Base-by-base conservation (phyloP, 2,113 vertebrate species). In the Triplophysa dalaica region DNA sequence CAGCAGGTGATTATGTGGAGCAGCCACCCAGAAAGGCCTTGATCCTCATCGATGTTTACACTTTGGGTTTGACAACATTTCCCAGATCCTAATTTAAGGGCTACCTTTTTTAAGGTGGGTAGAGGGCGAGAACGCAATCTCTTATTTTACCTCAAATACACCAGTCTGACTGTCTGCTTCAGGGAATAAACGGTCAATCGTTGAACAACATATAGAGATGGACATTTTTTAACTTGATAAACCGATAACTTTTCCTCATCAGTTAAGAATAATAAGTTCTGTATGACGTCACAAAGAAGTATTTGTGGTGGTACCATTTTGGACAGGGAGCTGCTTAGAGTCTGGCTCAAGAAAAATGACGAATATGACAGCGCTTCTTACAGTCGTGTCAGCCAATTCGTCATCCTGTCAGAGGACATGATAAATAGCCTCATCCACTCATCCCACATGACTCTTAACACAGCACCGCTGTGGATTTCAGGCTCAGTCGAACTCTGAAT, bases 281-380 rank as follows among this genome's bases (percentile, higher is more conserved):
- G 45, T n/a, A 52, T 62, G 61, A 77, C 41, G 68, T 78, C 79
- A 81, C 43, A 58, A 12, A 29, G 29, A 26, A 63, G 2, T 45
- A 61, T 81, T 81, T 64, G 38, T 75, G 63, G 45, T 29, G 48
- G 58, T 60, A 41, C 75, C 58, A 81, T 78, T 81, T 81, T 81
- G 75, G 63, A 73, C 13, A 56, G 43, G 21, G 67, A 67, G 68
- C 54, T 38, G 69, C 21, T 68, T 84, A 73, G 72, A 73, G 79
- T 76, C 60, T 80, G 62, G 62, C 52, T 91, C 89, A 82, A 84
- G 90, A 89, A 89, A 88, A 87, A 92, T 87, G 89, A 91, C 84
- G 87, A 74, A 86, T 88, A 88, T 91, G 91, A 91, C 91, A 91
- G 90, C 83, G 85, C 84, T 86, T 92, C 90, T 89, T 86, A 83